Conservation (phyloP, 2,113 vertebrate species). For the Engystomops pustulosus region DNA sequence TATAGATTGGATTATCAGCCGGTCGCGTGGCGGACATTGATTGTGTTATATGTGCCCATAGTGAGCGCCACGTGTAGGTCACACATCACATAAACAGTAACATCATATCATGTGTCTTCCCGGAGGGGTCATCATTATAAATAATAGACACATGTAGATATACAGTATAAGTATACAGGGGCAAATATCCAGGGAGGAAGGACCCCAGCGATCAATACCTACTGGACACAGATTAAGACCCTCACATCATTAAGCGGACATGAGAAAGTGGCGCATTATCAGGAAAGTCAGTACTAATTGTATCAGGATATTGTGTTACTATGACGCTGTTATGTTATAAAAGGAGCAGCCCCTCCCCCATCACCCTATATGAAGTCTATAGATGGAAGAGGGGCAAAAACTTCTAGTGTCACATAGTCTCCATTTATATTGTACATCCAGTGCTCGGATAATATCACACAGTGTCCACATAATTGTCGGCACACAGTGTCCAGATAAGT, state of each 20-base stretch:
- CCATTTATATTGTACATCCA: background rate
- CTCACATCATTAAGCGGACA: background rate
- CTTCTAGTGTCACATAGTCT: background rate
- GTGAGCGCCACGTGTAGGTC: background rate
- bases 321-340: background rate
- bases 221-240: background rate
- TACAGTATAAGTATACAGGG: background rate
- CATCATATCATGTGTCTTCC: background rate
- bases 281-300: background rate
- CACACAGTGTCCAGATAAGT: no score
- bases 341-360: background rate
- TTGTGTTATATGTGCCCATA: background rate
- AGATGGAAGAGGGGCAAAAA: background rate
- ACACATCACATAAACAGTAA: background rate
- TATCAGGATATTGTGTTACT: background rate
- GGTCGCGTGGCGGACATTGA: background rate
- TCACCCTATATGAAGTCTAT: background rate
- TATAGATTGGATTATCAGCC: background rate
- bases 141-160: background rate
- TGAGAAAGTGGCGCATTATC: background rate
- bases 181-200: background rate
- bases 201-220: background rate
- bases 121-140: background rate
- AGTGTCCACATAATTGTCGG: background rate
- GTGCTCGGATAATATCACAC: background rate